These are phyloP conservation scores for Microplitis demolitor DNA, from an alignment of 1,140 invertebrate genomes.

Conservation along the genomic window DNA sequence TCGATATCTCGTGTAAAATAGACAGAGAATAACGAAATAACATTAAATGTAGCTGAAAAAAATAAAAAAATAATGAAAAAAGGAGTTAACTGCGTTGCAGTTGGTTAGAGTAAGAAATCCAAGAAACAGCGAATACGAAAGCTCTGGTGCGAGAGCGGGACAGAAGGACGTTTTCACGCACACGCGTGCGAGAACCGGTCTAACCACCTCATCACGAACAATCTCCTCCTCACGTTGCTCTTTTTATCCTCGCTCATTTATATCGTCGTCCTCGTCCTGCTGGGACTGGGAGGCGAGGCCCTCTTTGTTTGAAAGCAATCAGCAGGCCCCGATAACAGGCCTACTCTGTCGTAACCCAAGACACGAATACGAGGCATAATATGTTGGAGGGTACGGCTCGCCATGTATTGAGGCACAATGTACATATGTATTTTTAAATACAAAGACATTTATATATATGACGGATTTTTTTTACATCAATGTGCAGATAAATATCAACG, in stretches of 20 bases:
- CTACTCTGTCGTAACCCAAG: constrained; percentile 59
- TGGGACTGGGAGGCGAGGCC: constrained; percentile 3
- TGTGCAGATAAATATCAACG: constrained; percentile 10
- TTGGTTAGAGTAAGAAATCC: constrained; percentile 12
- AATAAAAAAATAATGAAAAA: background rate
- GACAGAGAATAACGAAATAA: background rate
- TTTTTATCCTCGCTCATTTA: constrained; percentile 27
- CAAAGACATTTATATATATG: background rate
- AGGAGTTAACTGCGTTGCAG: background rate
- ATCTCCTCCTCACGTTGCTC: constrained; percentile 57
- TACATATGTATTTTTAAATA: constrained; percentile 23
- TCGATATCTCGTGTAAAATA: background rate
- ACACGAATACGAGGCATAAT: constrained; percentile 40
- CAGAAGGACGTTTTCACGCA: constrained; percentile 44
- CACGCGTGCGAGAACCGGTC: constrained; percentile 58
- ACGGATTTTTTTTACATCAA: background rate
- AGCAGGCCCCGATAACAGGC: constrained; percentile 60
- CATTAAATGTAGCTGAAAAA: background rate
- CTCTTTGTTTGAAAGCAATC: constrained; percentile 49
- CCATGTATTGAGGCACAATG: constrained; percentile 37
- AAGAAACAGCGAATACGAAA: constrained; percentile 3
- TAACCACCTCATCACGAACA: constrained; percentile 62
- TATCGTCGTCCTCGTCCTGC: constrained; percentile 17
- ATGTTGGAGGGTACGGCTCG: constrained; percentile 16
- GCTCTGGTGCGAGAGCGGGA: constrained; percentile 7